Conservation (phyloP, 1,140 invertebrate genomes). For the Carposina sasakii region DNA sequence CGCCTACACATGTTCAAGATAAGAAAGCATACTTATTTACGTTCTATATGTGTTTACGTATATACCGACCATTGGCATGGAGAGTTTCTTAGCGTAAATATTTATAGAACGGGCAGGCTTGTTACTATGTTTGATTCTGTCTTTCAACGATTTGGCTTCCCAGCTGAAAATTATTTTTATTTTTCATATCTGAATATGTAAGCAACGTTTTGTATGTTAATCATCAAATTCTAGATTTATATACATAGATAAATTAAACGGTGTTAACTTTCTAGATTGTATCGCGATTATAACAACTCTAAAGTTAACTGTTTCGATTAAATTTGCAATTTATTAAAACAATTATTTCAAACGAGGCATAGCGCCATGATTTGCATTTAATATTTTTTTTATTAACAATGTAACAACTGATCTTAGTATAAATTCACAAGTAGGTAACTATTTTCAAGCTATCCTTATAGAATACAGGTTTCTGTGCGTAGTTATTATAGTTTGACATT, state of each 20-base stretch:
- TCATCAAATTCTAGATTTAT: constrained; percentile 1
- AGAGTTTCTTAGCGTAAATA: constrained; percentile 69
- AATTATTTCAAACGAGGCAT: constrained; percentile 6
- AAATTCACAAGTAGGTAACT: no score
- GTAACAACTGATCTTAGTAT: no score
- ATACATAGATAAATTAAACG: constrained; percentile 6
- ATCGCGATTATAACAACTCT: constrained; percentile 34
- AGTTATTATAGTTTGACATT: no score
- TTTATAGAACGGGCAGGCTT: constrained; percentile 67
- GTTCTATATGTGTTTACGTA: constrained; percentile 35
- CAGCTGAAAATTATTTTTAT: no score
- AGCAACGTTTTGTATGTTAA: no score
- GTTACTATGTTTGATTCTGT: constrained; percentile 67
- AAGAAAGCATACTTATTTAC: constrained; percentile 66
- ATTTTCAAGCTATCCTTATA: no score
- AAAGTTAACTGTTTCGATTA: constrained; percentile 55
- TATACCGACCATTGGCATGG: constrained; percentile 61
- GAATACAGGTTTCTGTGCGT: no score
- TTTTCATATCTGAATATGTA: no score
- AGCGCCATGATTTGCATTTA: no score
- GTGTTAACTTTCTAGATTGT: no score
- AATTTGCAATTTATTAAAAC: constrained; percentile 39
- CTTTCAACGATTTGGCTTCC: constrained; percentile 53
- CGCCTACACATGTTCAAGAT: constrained; percentile 51
- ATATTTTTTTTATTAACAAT: no score